Base-by-base conservation (phyloP, 2,113 vertebrate species). In the Oryzias javanicus region DNA sequence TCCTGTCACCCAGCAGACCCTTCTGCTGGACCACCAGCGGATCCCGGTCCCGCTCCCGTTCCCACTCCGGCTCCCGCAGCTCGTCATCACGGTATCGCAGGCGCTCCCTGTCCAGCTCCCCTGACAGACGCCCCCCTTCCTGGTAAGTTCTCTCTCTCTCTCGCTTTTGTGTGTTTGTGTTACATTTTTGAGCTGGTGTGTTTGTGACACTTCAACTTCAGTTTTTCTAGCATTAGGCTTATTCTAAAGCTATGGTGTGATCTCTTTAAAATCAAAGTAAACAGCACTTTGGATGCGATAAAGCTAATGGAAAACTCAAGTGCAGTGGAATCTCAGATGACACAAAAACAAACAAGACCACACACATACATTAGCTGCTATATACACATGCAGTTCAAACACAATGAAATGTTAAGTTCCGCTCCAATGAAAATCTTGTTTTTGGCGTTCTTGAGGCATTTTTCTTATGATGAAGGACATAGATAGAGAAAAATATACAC, bases 71-170 rank as follows among this genome's bases (percentile, higher is more conserved):
- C 87, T 95, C 93, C 55, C 94, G 90, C 87, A 92, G 91, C 85
- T 95, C 95, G 76, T 93, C 94, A 69, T 95, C 94, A 74, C 94
- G 91, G 89, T 63, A 83, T 77, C 79, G 86, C 65, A 76, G 88
- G 64, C 94, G 93, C 87, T 97, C 94, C 66, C 94, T 94, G 82
- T 98, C 97, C 88, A 94, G 94, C 88, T 98, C 96, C 6, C 96
- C 97, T 49, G 91, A 94, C 89, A 94, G 92, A 91, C 92, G 89
- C 89, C 94, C 94, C 27, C 93, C 94, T 72, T 95, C 95, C 77
- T 94, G 96, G 97, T 98, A 89, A 84, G 88, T 53, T 40, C 3
- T 40, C 42, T 20, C 49, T 40, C 16, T 19, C 49, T 41, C n/a
- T n/a, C n/a, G 16, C 49, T 7, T 49, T 24, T 22, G 17, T 54